Evolutionary conservation across 2,113 vertebrate genomes (phyloP).

Genomic region (Nestor notabilis): DNA sequence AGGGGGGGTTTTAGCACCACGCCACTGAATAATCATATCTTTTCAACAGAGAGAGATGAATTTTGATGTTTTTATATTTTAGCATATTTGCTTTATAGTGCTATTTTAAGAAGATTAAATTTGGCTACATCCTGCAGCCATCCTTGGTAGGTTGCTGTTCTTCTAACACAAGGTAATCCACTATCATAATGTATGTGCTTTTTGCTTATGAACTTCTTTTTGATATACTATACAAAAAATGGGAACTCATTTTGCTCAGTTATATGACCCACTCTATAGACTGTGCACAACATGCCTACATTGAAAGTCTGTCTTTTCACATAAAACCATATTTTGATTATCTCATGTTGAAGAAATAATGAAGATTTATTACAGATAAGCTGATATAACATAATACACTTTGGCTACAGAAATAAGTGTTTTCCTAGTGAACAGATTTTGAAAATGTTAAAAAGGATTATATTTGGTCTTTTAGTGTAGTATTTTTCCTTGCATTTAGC

Average conservation of each 20-base stretch:
- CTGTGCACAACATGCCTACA: background rate
- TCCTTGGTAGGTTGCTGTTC: background rate
- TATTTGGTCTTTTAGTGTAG: background rate
- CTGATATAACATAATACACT: background rate
- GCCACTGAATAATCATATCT: conserved; percentile 2
- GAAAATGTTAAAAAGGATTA: background rate
- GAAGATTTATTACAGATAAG: background rate
- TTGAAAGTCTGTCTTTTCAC: background rate
- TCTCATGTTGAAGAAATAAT: background rate
- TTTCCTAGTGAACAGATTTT: background rate
- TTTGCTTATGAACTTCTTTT: background rate
- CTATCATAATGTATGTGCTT: background rate
- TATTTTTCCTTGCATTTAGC: background rate
- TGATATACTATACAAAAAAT: background rate
- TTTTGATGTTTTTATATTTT: conserved; percentile 15
- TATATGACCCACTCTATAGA: background rate
- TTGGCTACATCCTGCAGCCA: conserved; percentile 14
- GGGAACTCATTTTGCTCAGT: background rate
- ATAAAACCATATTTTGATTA: background rate
- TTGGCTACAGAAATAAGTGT: background rate
- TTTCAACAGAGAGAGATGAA: conserved; percentile 28
- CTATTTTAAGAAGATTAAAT: conserved; percentile 46
- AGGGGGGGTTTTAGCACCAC: conserved; percentile 27
- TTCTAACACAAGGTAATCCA: conserved; percentile 23
- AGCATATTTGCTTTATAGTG: background rate